Evolutionary conservation across 2,888 invertebrate species (phyloP).

Genomic region (Pristionchus arcanus): DNA sequence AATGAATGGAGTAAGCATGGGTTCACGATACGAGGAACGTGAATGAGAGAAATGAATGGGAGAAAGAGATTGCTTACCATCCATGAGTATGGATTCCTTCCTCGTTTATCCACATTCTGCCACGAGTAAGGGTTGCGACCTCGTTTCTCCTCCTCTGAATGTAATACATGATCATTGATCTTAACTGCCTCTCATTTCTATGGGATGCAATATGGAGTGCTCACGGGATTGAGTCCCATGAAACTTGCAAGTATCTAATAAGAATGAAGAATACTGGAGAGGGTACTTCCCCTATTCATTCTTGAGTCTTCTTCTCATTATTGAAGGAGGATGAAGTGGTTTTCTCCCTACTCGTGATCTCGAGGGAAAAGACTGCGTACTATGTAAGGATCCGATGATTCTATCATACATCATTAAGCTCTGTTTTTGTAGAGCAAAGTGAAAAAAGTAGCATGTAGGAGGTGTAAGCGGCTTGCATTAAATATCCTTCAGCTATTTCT

Average conservation of each 20-base stretch:
- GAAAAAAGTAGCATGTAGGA: too few species aligned
- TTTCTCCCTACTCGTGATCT: not conserved
- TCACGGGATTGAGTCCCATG: conserved; percentile 1
- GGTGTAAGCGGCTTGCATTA: not conserved
- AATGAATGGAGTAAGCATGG: conserved; percentile 3
- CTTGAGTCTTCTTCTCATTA: not conserved
- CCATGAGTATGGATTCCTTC: conserved; percentile 46
- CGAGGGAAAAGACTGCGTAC: not conserved
- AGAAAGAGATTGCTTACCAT: conserved; percentile 5
- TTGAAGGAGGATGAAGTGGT: not conserved
- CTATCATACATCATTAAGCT: not conserved
- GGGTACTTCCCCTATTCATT: conserved; percentile 36
- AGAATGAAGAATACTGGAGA: not conserved
- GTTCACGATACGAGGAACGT: conserved; percentile 12
- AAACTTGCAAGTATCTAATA: conserved; percentile 18
- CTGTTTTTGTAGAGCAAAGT: too few species aligned
- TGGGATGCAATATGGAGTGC: not conserved
- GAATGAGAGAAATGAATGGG: not conserved
- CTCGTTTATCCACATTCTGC: conserved; percentile 39
- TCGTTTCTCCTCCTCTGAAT: conserved; percentile 47
- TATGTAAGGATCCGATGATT: not conserved
- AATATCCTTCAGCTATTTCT: not conserved
- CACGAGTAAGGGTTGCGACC: conserved; percentile 45
- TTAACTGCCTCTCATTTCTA: not conserved
- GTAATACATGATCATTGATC: not conserved